Conservation (phyloP, 2,113 vertebrate species). For the Cygnus atratus region DNA sequence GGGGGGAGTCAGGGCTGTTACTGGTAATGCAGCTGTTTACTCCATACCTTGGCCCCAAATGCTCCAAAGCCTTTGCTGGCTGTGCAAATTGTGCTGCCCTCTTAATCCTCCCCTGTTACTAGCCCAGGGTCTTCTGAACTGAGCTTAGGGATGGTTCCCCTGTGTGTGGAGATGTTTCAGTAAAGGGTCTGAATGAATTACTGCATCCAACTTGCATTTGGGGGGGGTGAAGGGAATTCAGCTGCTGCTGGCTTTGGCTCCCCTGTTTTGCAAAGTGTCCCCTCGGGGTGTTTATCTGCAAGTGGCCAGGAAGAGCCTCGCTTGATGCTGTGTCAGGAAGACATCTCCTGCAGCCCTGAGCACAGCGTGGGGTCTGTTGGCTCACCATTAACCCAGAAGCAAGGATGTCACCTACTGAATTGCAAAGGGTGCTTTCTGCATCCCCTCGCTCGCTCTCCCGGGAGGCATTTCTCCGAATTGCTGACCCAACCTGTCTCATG, state of each 20-base stretch:
- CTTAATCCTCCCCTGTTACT: background rate
- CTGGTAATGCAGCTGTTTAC: fast-evolving
- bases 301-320: slow-evolving; percentile 6
- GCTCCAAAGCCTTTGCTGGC: background rate
- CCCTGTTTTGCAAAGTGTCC: background rate
- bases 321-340: background rate
- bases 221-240: background rate
- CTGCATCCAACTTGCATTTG: background rate
- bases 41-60: background rate
- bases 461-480: background rate
- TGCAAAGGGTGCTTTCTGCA: background rate
- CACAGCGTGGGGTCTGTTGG: background rate
- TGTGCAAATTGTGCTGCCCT: background rate
- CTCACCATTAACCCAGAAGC: background rate
- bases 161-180: fast-evolving
- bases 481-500: slow-evolving; percentile 1
- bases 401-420: background rate
- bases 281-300: slow-evolving; percentile 5
- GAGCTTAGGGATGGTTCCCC: background rate
- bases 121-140: background rate
- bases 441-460: background rate
- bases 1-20: background rate
- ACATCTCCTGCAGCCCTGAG: background rate
- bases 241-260: background rate
- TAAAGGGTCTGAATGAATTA: background rate